Evolutionary conservation across 2,797 vertebrate genomes (phyloP).

Genomic region (Paguma larvata): DNA sequence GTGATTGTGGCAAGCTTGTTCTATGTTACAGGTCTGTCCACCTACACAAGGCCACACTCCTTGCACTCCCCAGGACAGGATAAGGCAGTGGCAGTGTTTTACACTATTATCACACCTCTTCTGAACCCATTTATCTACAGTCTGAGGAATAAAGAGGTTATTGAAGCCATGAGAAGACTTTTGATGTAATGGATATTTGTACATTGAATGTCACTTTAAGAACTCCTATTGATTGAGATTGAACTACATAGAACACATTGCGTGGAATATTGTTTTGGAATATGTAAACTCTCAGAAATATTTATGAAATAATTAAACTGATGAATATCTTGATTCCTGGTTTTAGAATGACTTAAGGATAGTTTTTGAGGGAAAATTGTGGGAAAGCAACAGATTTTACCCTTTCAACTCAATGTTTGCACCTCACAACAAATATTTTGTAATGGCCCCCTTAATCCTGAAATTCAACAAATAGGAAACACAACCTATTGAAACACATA

Average conservation of each 20-base stretch:
- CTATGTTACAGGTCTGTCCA: neutral
- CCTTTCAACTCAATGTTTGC: neutral
- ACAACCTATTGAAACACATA: neutral
- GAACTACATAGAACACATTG: neutral
- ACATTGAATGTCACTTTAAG: neutral
- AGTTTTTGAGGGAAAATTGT: neutral
- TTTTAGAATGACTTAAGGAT: fast-evolving
- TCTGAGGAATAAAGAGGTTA: constrained; percentile 9
- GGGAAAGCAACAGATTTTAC: neutral
- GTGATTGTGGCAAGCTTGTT: constrained; percentile 26
- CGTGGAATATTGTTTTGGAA: neutral
- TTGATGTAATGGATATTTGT: neutral
- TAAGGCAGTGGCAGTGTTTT: neutral
- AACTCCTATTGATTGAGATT: fast-evolving
- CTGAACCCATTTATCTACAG: constrained; percentile 60
- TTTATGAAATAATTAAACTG: neutral
- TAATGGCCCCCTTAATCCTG: neutral
- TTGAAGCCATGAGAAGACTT: neutral
- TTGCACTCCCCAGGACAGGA: neutral
- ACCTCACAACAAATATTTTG: neutral
- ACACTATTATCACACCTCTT: neutral
- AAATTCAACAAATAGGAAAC: neutral
- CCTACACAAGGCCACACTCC: neutral
- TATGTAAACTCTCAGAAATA: neutral
- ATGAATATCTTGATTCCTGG: neutral